A percentile compares a stretch with the other conserved stretches of the same genome.
phyloP scores from a whole-genome alignment of 2,113 vertebrate species.

The Crotophaga sulcirostris region DNA sequence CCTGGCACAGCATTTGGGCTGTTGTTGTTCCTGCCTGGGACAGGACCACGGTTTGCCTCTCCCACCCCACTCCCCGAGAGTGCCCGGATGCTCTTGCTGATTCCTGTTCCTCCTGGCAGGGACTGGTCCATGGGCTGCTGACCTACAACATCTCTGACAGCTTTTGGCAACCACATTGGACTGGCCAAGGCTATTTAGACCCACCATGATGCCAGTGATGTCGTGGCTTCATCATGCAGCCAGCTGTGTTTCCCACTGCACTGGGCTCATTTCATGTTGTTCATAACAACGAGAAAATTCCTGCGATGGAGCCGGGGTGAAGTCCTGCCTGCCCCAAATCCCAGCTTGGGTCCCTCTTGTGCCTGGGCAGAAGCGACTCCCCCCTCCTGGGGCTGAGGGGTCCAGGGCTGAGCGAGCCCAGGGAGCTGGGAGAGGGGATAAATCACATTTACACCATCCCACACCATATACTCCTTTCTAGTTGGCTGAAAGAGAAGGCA shows the following conservation, averaged over 20 bases:
- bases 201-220: too few relatives aligned
- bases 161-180: too few relatives aligned
- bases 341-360: background rate
- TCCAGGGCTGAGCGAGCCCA: background rate
- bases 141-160: background rate
- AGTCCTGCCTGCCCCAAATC: background rate
- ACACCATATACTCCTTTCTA: too few relatives aligned
- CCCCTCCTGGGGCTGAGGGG: background rate
- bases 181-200: too few relatives aligned
- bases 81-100: background rate
- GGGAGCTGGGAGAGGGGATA: too few relatives aligned
- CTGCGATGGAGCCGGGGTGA: background rate
- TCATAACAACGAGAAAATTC: background rate
- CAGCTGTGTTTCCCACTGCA: rapidly evolving
- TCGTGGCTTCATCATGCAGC: too few relatives aligned
- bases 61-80: rapidly evolving
- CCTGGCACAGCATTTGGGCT: background rate
- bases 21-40: background rate
- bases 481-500: background rate
- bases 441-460: background rate
- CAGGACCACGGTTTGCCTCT: rapidly evolving
- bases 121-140: background rate
- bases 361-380: background rate
- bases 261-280: background rate
- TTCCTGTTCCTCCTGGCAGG: background rate